Percentiles rank a stretch among this genome's conserved stretches.
These are phyloP conservation scores for Calliopsis andreniformis DNA, from an alignment of 1,140 invertebrate species.

Conservation along the genomic window DNA sequence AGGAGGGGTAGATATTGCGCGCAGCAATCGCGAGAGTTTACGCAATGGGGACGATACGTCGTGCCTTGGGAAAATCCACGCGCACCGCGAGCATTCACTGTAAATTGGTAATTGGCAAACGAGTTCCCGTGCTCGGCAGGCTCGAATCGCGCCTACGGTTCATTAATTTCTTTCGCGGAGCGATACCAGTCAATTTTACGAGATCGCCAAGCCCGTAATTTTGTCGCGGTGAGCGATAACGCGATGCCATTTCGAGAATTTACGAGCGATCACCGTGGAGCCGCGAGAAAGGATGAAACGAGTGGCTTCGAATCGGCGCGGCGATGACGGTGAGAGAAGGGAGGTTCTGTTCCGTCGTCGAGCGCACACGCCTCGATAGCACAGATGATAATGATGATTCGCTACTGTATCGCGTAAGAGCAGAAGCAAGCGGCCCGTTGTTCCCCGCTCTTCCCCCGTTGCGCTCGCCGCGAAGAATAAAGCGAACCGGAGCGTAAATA, in stretches of 20 bases:
- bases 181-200: neutral
- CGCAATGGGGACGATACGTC: conserved; percentile 15
- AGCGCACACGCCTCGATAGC: conserved; percentile 7
- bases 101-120: conserved; percentile 47
- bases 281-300: neutral
- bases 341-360: too few species aligned
- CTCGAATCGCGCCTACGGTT: neutral
- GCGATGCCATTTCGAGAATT: conserved; percentile 14
- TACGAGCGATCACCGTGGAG: conserved; percentile 17
- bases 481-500: conserved; percentile 24
- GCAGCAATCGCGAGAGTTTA: conserved; percentile 1
- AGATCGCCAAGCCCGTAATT: neutral
- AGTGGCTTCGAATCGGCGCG: neutral
- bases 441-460: too few species aligned
- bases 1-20: neutral
- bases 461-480: conserved; percentile 28
- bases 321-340: neutral
- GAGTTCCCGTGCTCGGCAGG: conserved; percentile 12
- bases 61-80: conserved; percentile 48
- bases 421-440: conserved; percentile 49
- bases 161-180: conserved; percentile 15
- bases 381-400: conserved; percentile 32
- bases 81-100: neutral
- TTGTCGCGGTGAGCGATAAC: conserved; percentile 5
- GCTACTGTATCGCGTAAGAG: conserved; percentile 28